phyloP scores from a whole-genome alignment of 2,797 vertebrate genomes.

The Sebastolobus altivelis region DNA sequence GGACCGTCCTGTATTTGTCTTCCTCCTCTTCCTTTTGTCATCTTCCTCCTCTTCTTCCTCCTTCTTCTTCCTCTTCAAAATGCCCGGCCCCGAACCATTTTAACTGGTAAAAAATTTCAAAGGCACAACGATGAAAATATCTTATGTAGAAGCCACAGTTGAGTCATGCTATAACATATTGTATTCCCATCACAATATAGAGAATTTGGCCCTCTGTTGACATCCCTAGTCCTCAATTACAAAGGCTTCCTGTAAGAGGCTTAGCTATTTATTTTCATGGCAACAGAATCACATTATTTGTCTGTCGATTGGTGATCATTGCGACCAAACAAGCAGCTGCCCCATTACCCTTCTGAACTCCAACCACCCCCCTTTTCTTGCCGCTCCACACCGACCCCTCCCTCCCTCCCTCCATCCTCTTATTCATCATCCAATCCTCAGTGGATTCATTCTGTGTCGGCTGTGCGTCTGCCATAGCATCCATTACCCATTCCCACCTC shows the following conservation, averaged over 20 bases:
- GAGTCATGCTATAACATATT: background rate
- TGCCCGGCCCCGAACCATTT: background rate
- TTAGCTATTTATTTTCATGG: slow-evolving; percentile 58
- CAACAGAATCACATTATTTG: slow-evolving; percentile 70
- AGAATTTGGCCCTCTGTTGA: slow-evolving; percentile 31
- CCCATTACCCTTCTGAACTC: slow-evolving; percentile 62
- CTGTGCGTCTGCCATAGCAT: slow-evolving; percentile 65
- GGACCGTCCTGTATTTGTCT: too few relatives aligned
- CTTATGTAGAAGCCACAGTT: background rate
- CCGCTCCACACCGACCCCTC: background rate
- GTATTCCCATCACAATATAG: background rate
- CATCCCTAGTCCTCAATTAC: slow-evolving; percentile 21
- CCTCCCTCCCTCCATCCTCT: slow-evolving; percentile 27
- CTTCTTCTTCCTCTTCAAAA: too few relatives aligned
- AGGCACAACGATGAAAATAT: background rate
- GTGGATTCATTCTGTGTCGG: slow-evolving; percentile 58
- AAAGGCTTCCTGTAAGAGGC: slow-evolving; percentile 36
- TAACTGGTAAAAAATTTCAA: background rate
- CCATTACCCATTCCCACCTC: slow-evolving; percentile 73
- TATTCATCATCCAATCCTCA: slow-evolving; percentile 49
- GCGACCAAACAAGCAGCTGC: slow-evolving; percentile 75
- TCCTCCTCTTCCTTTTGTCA: too few relatives aligned
- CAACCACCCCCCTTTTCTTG: background rate
- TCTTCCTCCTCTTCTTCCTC: too few relatives aligned
- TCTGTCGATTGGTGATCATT: slow-evolving; percentile 70